These are phyloP conservation scores for Drosophila acutilabella DNA, from an alignment of 2,888 invertebrate species.

Conservation along the genomic window DNA sequence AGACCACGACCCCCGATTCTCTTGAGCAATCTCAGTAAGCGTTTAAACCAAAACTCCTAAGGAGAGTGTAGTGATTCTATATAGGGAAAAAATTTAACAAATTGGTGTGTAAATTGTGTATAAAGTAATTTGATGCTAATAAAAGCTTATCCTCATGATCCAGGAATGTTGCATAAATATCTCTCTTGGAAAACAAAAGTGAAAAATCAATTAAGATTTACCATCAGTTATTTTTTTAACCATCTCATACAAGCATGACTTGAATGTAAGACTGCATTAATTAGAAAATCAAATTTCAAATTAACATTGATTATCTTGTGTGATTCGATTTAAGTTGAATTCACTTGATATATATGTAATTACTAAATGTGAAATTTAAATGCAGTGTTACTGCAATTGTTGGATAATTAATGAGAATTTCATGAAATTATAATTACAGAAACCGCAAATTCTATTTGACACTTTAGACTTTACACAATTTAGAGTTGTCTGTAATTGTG, in stretches of 20 bases:
- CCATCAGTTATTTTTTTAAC: slow-evolving; percentile 3
- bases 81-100: not conserved
- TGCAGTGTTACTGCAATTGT: not conserved
- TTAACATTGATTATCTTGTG: not conserved
- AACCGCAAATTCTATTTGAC: slow-evolving; percentile 52
- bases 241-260: no score
- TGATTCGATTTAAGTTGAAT: slow-evolving; percentile 3
- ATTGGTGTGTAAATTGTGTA: not conserved
- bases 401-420: slow-evolving; percentile 23
- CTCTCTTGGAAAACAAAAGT: not conserved
- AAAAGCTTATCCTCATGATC: no score
- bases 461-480: slow-evolving; percentile 18
- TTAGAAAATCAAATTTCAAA: not conserved
- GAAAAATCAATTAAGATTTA: not conserved
- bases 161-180: no score
- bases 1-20: slow-evolving; percentile 18
- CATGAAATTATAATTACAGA: slow-evolving; percentile 35
- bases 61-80: slow-evolving; percentile 7
- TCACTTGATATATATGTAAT: slow-evolving; percentile 12
- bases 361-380: slow-evolving; percentile 28
- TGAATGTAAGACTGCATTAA: not conserved
- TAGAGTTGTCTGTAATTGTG: slow-evolving; percentile 35
- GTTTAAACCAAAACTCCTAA: not conserved
- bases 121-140: no score
- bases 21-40: slow-evolving; percentile 7